Evolutionary conservation across 2,888 invertebrate species (phyloP).

Genomic region (Isotomurus palustris): DNA sequence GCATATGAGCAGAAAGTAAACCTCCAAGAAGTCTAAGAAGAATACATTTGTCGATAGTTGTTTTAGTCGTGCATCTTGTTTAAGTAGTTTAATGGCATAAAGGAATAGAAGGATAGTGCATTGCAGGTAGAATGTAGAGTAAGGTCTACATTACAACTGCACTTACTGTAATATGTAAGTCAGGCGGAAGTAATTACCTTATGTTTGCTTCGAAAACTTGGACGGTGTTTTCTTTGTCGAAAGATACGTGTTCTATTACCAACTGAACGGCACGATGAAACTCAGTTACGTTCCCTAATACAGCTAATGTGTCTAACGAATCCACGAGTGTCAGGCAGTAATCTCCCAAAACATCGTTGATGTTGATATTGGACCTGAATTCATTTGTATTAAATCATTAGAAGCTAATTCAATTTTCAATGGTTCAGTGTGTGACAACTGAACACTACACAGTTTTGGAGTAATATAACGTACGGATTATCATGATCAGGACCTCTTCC

Average conservation of each 20-base stretch:
- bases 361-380: conserved; percentile 60
- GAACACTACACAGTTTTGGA: too few relatives aligned
- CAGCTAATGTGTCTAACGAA: conserved; percentile 58
- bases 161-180: too few relatives aligned
- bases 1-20: conserved; percentile 60
- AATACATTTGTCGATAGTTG: too few relatives aligned
- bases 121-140: too few relatives aligned
- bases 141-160: too few relatives aligned
- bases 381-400: not conserved
- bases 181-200: too few relatives aligned
- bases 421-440: too few relatives aligned
- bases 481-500: conserved; percentile 60
- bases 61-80: too few relatives aligned
- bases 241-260: conserved; percentile 57
- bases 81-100: too few relatives aligned
- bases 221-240: conserved; percentile 59
- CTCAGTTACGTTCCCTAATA: conserved; percentile 57
- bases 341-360: conserved; percentile 63
- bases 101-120: too few relatives aligned
- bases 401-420: too few relatives aligned
- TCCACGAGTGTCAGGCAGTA: conserved; percentile 60
- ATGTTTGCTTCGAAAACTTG: conserved; percentile 64
- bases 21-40: conserved; percentile 55
- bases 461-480: conserved; percentile 60
- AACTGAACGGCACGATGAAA: conserved; percentile 58